Percentiles rank a stretch among this genome's conserved stretches.
Evolutionary conservation across 2,888 invertebrate species (phyloP).

Genomic region (Sminthurides aquaticus): DNA sequence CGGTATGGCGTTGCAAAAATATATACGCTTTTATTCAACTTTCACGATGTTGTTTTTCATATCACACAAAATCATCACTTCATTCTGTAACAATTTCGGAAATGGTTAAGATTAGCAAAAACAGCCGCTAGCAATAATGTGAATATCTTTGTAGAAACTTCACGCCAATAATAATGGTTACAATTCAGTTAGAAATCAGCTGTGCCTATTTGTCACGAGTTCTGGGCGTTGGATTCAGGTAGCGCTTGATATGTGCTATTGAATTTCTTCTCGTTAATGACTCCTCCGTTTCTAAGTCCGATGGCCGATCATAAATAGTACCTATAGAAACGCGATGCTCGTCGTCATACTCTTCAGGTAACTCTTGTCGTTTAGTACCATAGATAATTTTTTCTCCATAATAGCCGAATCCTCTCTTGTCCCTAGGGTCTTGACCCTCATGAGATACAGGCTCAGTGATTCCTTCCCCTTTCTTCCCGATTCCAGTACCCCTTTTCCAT

Average conservation of each 20-base stretch:
- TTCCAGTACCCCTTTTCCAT: constrained; percentile 50
- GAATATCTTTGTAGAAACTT: too few species aligned
- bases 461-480: constrained; percentile 46
- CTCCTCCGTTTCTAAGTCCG: constrained; percentile 34
- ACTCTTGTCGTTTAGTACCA: constrained; percentile 16
- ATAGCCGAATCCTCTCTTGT: constrained; percentile 39
- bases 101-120: too few species aligned
- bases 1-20: too few species aligned
- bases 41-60: too few species aligned
- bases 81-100: too few species aligned
- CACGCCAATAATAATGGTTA: too few species aligned
- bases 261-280: constrained; percentile 33
- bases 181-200: too few species aligned
- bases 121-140: too few species aligned
- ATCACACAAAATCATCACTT: too few species aligned
- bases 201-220: too few species aligned
- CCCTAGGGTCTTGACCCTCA: constrained; percentile 37
- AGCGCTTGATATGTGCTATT: constrained; percentile 36
- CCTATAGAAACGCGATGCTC: constrained; percentile 35
- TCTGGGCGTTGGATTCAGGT: too few species aligned
- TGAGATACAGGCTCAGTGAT: constrained; percentile 34
- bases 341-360: constrained; percentile 31
- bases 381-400: constrained; percentile 40
- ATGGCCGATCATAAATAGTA: constrained; percentile 38
- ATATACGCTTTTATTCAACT: too few species aligned